These are phyloP conservation scores for Pygoscelis antarcticus DNA, from an alignment of 2,113 vertebrate species.

Conservation along the genomic window DNA sequence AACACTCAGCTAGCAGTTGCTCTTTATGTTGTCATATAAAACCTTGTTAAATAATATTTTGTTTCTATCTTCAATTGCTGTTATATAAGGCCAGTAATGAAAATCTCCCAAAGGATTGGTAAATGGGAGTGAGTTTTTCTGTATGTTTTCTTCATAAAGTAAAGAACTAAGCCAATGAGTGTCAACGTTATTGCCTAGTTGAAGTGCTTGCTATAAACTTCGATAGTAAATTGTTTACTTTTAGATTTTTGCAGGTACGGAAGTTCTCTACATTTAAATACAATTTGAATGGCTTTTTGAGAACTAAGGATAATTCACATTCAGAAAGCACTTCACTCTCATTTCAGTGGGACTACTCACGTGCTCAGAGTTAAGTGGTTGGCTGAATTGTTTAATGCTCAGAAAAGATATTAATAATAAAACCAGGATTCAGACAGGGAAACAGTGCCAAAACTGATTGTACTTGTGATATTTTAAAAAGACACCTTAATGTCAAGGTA, in stretches of 20 bases:
- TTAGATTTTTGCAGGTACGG: conserved; percentile 27
- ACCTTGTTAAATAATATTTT: conserved; percentile 81
- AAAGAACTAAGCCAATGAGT: conserved; percentile 9
- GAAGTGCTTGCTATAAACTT: conserved; percentile 31
- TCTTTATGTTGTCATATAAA: conserved; percentile 75
- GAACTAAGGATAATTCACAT: neutral
- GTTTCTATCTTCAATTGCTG: conserved; percentile 69
- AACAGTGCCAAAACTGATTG: neutral
- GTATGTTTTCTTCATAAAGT: neutral
- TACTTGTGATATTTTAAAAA: neutral
- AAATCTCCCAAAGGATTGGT: conserved; percentile 47
- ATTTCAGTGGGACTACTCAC: neutral
- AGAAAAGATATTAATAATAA: neutral
- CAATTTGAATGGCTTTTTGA: neutral
- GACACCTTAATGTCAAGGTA: neutral
- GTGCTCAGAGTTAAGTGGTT: neutral
- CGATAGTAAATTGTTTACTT: neutral
- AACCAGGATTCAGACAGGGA: neutral
- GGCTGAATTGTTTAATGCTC: neutral
- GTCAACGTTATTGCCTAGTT: conserved; percentile 9
- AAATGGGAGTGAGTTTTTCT: conserved; percentile 22
- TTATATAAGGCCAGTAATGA: conserved; percentile 69
- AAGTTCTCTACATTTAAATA: neutral
- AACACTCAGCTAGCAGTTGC: conserved; percentile 66
- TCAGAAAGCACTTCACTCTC: neutral